A percentile compares a stretch with the other conserved stretches of the same genome.
These are phyloP conservation scores for Gonioctena quinquepunctata DNA, from an alignment of 1,140 invertebrate species.

Conservation along the genomic window DNA sequence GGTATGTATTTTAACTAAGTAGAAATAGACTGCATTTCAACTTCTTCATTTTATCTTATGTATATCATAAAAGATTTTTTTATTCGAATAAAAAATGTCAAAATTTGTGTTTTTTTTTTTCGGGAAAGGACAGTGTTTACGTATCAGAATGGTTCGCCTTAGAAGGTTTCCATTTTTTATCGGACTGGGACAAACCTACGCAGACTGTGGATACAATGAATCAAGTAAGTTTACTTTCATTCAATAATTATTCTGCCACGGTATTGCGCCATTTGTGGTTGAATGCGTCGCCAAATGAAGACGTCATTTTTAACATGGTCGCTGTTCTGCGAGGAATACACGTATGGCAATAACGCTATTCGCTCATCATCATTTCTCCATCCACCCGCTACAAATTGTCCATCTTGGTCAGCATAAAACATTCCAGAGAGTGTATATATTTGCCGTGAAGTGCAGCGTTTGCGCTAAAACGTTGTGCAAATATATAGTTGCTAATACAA, in stretches of 20 bases:
- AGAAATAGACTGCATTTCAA: background rate
- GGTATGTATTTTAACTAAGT: background rate
- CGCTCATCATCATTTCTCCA: background rate
- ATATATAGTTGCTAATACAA: slow-evolving; percentile 35
- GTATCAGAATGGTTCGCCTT: background rate
- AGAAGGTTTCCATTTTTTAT: background rate
- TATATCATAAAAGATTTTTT: background rate
- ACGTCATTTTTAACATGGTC: background rate
- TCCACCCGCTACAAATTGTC: background rate
- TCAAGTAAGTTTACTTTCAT: background rate
- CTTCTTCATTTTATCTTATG: background rate
- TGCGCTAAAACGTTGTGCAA: slow-evolving; percentile 11
- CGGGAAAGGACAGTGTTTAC: background rate
- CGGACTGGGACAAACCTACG: background rate
- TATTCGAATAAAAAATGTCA: background rate
- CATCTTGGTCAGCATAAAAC: background rate
- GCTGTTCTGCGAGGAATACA: background rate
- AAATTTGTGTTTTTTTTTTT: background rate
- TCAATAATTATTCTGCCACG: background rate
- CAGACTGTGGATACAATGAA: background rate
- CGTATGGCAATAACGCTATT: background rate
- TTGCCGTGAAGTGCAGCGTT: background rate
- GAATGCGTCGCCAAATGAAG: background rate
- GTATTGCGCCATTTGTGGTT: background rate
- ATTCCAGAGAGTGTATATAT: background rate